Evolutionary conservation across 2,113 vertebrate genomes (phyloP).

Genomic region (Hystrix cristata): DNA sequence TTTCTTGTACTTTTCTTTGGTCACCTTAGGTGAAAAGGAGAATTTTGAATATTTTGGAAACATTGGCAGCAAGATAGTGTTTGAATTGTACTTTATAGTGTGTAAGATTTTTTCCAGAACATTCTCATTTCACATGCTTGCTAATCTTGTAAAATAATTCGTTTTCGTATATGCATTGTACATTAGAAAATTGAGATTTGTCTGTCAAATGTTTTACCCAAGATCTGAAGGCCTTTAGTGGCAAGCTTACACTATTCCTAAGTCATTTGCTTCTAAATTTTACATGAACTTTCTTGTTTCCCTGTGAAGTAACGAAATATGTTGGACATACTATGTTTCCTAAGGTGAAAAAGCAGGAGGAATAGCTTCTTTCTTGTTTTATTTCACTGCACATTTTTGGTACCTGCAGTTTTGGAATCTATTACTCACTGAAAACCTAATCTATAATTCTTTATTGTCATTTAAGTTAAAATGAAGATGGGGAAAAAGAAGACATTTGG

Average conservation of each 20-base stretch:
- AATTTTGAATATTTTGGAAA: conserved; percentile 38
- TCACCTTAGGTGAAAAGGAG: background rate
- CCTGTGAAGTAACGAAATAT: conserved; percentile 48
- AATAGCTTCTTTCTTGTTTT: conserved; percentile 8
- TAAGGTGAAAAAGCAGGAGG: conserved; percentile 3
- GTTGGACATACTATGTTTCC: background rate
- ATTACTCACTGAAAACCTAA: conserved; percentile 25
- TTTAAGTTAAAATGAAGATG: conserved; percentile 35
- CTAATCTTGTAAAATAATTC: conserved; percentile 24
- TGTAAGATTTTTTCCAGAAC: background rate
- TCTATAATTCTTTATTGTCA: background rate
- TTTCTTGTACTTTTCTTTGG: background rate
- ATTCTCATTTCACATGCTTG: background rate
- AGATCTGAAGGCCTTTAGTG: background rate
- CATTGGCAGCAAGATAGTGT: background rate
- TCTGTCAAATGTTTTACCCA: background rate
- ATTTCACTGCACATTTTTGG: conserved; percentile 32
- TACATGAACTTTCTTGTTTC: conserved; percentile 13
- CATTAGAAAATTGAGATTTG: conserved; percentile 37
- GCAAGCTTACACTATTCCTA: conserved; percentile 12
- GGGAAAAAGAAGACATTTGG: background rate
- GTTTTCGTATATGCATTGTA: background rate
- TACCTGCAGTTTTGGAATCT: background rate
- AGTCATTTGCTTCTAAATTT: conserved; percentile 42
- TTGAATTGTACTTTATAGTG: background rate